Base-by-base conservation (phyloP, 1,140 invertebrate genomes). In the Euwallacea similis region DNA sequence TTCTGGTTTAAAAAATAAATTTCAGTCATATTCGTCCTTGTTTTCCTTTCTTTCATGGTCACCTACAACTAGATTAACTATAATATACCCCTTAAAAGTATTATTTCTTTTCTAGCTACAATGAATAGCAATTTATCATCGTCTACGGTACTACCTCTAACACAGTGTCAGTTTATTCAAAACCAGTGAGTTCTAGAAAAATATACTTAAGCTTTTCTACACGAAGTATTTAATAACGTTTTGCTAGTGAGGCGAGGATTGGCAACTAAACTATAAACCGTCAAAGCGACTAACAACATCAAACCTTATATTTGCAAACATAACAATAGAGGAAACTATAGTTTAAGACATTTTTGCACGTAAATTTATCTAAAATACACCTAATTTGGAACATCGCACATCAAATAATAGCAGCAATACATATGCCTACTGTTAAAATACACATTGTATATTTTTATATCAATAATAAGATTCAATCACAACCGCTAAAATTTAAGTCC, bases 351-450 rank as follows among this genome's bases (percentile, higher is more conserved):
- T 33, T 33, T 33, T 33, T 4, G 21, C 21, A 33, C 21, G 21
- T 33, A 33, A 33, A 33, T 16, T 15, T 43, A 69, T 54, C 8
- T 54, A 69, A 41, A n/a, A 47, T 43, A 60, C 11, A 61, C 61
- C n/a, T 70, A 42, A 54, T 21, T 61, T 62, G 16, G 43, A 44
- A 41, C 21, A 6, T 69, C 53, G 68, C 68, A 70, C 68, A 70
- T 70, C 61, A 56, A 70, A 70, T 53, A 70, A 69, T 64, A 70
- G 68, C 68, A 70, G 68, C 68, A 70, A 63, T 56, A 33, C 21
- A 63, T 70, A 70, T 70, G 68, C 68, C 68, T 70, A 70, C 68
- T 21, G 13, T 63, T 63, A 21, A 56, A 10, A 41, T 63, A 70
- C 68, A 70, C 68, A 70, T 63, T 47, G 59, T 63, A 70, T 70